phyloP scores from a whole-genome alignment of 1,140 invertebrate species.

The Lethocerus indicus region DNA sequence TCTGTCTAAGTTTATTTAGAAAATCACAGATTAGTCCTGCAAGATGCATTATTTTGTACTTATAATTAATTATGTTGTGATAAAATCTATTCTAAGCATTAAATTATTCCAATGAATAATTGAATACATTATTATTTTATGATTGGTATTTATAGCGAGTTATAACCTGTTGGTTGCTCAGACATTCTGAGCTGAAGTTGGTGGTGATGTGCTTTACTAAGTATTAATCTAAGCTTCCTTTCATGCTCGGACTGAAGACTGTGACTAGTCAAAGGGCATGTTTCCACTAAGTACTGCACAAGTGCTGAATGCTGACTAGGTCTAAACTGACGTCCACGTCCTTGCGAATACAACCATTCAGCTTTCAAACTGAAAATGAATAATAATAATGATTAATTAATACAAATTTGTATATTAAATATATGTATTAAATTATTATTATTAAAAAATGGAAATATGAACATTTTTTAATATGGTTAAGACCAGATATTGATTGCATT shows the following conservation, averaged over 20 bases:
- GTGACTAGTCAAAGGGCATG: constrained; percentile 50
- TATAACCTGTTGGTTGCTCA: not conserved
- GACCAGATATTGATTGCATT: too few species aligned
- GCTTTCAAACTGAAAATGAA: constrained; percentile 57
- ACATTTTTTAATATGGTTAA: not conserved
- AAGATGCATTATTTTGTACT: too few species aligned
- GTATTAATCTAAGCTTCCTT: constrained; percentile 62
- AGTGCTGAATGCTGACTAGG: constrained; percentile 64
- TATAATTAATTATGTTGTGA: too few species aligned
- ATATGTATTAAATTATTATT: not conserved
- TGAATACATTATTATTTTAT: too few species aligned
- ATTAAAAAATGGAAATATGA: not conserved
- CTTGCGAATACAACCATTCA: constrained; percentile 91
- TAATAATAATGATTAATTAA: too few species aligned
- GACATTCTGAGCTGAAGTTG: constrained; percentile 44
- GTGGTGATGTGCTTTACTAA: constrained; percentile 79
- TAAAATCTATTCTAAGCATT: too few species aligned
- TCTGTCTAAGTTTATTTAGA: too few species aligned
- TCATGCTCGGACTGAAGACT: constrained; percentile 68
- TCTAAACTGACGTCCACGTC: constrained; percentile 70
- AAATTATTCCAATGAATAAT: too few species aligned
- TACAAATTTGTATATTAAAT: not conserved
- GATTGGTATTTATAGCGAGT: too few species aligned
- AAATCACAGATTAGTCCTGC: too few species aligned
- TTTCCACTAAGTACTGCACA: constrained; percentile 63